Base-by-base conservation (phyloP, 1,140 invertebrate genomes). In the Cyclargus thomasi region DNA sequence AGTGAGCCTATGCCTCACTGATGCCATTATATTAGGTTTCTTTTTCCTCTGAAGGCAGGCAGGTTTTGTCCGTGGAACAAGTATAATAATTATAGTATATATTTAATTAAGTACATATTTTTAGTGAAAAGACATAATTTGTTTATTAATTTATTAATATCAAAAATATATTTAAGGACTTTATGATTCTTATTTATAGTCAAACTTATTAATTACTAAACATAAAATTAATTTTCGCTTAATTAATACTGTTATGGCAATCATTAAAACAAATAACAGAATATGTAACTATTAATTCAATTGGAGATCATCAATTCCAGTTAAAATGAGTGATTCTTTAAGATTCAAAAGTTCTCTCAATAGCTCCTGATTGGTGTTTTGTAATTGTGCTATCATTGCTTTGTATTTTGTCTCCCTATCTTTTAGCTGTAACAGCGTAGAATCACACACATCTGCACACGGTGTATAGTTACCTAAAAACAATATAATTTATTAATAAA, bases 281-380 rank as follows among this genome's bases (percentile, higher is more conserved):
- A 21, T n/a, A n/a, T n/a, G n/a, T n/a, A 64, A 55, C 62, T 53
- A 53, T 57, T 69, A 64, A 63, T 65, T 72, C 18, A 74, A 65
- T 63, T 74, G 62, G 0, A 73, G 21, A 57, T 67, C 63, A 22
- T 62, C 65, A 47, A 84, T 64, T 29, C 85, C 85, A 68, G 72
- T 70, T 3, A 88, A 72, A 53, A 90, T 70, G 17, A 88, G 67
- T 63, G 85, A 81, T 67, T 90, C 87, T 72, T 90, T 88, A 6
- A 90, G 65, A 65, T 77, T 69, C 2, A 90, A 64, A 18, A 90
- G 71, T 78, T 90, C 84, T 63, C 73, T 70, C 16, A 90, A 18
- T 10, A 90, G 71, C 23, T 88, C 80, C 63, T 85, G 83, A 67
- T 88, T 88, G 36, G 77, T 85, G 5, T 53, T 67, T 72, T 88